Percentiles rank a stretch among this genome's conserved stretches.
Conservation (phyloP, 2,888 invertebrate species). For the Zootermopsis nevadensis region DNA sequence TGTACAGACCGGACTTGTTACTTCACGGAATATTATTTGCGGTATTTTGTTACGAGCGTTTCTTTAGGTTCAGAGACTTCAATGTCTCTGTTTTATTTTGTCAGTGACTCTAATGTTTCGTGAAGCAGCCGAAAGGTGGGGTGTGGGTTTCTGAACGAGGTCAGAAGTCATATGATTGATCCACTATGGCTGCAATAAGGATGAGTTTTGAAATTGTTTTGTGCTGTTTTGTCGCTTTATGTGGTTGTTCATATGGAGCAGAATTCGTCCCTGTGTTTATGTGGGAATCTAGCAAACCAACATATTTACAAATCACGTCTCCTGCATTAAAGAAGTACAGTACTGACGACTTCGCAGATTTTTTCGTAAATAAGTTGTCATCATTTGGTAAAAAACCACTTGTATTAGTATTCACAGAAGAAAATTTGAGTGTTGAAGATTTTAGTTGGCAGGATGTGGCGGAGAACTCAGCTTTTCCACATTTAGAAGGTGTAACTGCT, state of each 20-base stretch:
- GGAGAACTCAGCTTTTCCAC: constrained; percentile 61
- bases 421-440: constrained; percentile 70
- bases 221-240: background rate
- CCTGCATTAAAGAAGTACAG: constrained; percentile 41
- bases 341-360: constrained; percentile 46
- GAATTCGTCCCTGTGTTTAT: constrained; percentile 50
- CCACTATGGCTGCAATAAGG: constrained; percentile 25
- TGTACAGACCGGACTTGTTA: too few relatives aligned
- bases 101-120: background rate
- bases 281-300: constrained; percentile 42
- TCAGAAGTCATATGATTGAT: constrained; percentile 41
- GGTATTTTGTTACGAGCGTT: too few relatives aligned
- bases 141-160: background rate
- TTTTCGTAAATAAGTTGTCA: constrained; percentile 33
- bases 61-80: too few relatives aligned
- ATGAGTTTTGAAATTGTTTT: background rate
- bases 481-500: constrained; percentile 61
- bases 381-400: constrained; percentile 58
- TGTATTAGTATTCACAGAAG: constrained; percentile 66
- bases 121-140: background rate
- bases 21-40: too few relatives aligned
- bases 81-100: too few relatives aligned
- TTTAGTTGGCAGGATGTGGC: constrained; percentile 64
- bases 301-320: background rate
- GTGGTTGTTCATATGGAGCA: background rate